These are phyloP conservation scores for Tribolium freemani DNA, from an alignment of 2,888 invertebrate species.

Conservation along the genomic window DNA sequence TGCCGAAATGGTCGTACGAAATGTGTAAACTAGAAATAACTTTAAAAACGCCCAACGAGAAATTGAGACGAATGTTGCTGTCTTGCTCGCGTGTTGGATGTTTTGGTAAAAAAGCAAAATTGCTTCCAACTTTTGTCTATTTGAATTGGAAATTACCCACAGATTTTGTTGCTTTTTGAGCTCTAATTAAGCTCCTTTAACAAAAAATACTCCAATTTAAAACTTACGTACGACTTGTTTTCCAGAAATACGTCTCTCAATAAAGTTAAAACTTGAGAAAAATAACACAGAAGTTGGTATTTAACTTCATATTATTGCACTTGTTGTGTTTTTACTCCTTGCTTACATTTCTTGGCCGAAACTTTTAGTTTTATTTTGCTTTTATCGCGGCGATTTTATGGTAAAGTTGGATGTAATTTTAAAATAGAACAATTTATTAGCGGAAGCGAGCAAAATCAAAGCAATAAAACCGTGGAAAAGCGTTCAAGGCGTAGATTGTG, in stretches of 20 bases:
- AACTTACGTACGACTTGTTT: background rate
- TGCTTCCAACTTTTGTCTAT: constrained; percentile 29
- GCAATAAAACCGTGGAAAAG: constrained; percentile 15
- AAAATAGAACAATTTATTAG: constrained; percentile 10
- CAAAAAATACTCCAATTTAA: background rate
- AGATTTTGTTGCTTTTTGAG: constrained; percentile 25
- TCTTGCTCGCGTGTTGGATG: constrained; percentile 14
- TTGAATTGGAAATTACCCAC: constrained; percentile 32
- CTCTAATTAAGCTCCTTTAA: constrained; percentile 17
- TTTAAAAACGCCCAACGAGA: background rate
- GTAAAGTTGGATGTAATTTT: constrained; percentile 12
- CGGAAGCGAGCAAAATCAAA: constrained; percentile 16
- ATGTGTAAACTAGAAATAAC: background rate
- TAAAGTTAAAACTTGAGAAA: no score
- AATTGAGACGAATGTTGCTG: background rate
- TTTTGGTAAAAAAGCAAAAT: constrained; percentile 44
- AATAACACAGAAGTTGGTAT: no score
- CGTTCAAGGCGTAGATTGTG: constrained; percentile 26
- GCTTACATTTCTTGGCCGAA: background rate
- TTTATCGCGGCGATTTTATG: constrained; percentile 1
- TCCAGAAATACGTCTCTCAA: background rate
- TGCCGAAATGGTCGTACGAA: background rate
- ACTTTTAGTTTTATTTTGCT: background rate
- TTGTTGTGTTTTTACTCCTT: no score
- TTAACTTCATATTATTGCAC: no score